Conservation (phyloP, 2,888 invertebrate species). For the Lasioglossum lativentre region DNA sequence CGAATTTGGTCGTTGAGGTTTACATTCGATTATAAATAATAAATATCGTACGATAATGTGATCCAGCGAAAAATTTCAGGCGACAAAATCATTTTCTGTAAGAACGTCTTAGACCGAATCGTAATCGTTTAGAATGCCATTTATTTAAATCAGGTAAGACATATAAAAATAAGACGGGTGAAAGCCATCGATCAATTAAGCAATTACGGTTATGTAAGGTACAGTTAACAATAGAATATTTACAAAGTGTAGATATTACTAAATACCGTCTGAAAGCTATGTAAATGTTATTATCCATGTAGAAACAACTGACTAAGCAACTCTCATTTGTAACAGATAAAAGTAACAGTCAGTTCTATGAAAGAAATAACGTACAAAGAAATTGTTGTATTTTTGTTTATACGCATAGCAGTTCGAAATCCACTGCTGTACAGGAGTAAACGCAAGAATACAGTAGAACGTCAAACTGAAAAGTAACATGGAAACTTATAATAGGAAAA, state of each 20-base stretch:
- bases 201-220: constrained; percentile 23
- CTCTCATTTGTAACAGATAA: constrained; percentile 33
- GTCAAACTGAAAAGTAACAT: constrained; percentile 1
- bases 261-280: constrained; percentile 24
- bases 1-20: neutral
- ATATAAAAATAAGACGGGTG: constrained; percentile 28
- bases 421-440: neutral
- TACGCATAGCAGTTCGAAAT: neutral
- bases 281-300: constrained; percentile 19
- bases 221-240: constrained; percentile 32
- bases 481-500: neutral
- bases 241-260: constrained; percentile 49
- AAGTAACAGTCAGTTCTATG: neutral
- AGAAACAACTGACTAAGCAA: constrained; percentile 9
- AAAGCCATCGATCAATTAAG: constrained; percentile 26
- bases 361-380: constrained; percentile 6
- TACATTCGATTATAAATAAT: constrained; percentile 1
- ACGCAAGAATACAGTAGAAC: neutral
- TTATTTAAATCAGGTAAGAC: constrained; percentile 41
- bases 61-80: neutral
- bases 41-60: neutral
- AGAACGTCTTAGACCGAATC: constrained; percentile 6
- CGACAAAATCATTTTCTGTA: neutral
- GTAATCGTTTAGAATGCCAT: constrained; percentile 42
- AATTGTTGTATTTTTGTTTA: constrained; percentile 6